Evolutionary conservation across 2,888 invertebrate genomes (phyloP), one percentile per base, ranked within the genome.

Genomic region (Pristionchus exspectatus): DNA sequence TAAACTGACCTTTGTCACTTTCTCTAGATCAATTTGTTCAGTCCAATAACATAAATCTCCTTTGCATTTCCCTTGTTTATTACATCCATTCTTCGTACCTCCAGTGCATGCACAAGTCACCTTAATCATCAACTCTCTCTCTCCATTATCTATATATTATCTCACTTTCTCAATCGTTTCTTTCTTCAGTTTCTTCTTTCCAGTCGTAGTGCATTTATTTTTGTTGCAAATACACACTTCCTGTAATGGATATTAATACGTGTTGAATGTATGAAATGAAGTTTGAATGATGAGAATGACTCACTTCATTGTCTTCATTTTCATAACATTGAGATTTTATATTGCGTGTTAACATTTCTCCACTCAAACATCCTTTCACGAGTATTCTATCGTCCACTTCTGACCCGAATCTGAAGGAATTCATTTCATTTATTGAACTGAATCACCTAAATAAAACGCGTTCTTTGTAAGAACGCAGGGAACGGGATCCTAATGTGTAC

Each of bases 281-380:
- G 10, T 74, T 21, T 69, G 14, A n/a, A 74, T 21, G 33, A 21
- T 21, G 38, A 74, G 3, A 38, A 69, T 18, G 3, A 18, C 74
- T 74, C 38, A 38, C 74, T 24, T 38, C 74, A 50, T 59, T 77
- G 24, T 24, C 18, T 38, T 12, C 14, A 44, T 44, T 92, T 21
- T 90, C 91, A 89, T 94, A 95, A 86, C 95, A 95, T 89, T 94
- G 94, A 74, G 90, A 89, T 50, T 93, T 90, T 38, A 95, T 90
- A 77, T 93, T 93, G 33, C 92, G 90, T 21, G 91, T 90, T 14
- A 95, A 33, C 93, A 95, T 92, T 38, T 84, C 88, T 69, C 95
- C 95, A 38, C 90, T 92, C 90, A 94, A 90, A 89, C 95, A 95
- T 21, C 95, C 95, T 91, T 95, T 95, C 21, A 94, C 94, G 24